phyloP scores from a whole-genome alignment of 2,797 vertebrate genomes.

The Acrossocheilus wenchowensis region DNA sequence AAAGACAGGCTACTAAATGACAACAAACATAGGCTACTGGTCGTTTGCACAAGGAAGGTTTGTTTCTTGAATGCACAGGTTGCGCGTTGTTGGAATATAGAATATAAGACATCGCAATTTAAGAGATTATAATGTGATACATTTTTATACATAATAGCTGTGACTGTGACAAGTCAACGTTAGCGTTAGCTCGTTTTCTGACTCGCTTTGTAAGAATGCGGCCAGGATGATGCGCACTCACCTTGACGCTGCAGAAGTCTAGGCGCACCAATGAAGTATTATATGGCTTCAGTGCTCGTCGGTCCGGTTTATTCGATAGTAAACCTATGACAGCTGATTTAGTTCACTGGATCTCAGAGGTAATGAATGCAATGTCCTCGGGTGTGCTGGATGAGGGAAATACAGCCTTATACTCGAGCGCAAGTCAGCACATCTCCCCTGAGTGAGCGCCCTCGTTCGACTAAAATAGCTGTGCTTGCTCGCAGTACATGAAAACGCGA shows the following conservation, averaged over 20 bases:
- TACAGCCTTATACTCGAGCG: neutral
- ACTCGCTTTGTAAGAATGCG: neutral
- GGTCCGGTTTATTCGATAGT: neutral
- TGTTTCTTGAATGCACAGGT: neutral
- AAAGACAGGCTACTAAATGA: neutral
- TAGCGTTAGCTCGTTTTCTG: neutral
- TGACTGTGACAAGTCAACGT: neutral
- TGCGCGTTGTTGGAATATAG: neutral
- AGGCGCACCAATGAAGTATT: neutral
- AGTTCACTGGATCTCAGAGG: neutral
- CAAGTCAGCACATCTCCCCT: neutral
- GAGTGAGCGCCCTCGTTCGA: neutral
- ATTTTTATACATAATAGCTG: neutral
- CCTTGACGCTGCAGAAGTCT: neutral
- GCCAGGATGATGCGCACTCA: constrained; percentile 9
- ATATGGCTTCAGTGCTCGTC: neutral
- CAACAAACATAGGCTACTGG: neutral
- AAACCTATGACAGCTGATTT: neutral
- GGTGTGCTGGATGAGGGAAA: constrained; percentile 10
- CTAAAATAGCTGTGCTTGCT: neutral
- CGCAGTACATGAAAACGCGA: neutral
- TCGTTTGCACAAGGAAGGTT: neutral
- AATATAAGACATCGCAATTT: neutral
- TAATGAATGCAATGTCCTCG: neutral
- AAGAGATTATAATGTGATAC: neutral